Base-by-base conservation (phyloP, 2,113 vertebrate genomes). In the Alectura lathami region DNA sequence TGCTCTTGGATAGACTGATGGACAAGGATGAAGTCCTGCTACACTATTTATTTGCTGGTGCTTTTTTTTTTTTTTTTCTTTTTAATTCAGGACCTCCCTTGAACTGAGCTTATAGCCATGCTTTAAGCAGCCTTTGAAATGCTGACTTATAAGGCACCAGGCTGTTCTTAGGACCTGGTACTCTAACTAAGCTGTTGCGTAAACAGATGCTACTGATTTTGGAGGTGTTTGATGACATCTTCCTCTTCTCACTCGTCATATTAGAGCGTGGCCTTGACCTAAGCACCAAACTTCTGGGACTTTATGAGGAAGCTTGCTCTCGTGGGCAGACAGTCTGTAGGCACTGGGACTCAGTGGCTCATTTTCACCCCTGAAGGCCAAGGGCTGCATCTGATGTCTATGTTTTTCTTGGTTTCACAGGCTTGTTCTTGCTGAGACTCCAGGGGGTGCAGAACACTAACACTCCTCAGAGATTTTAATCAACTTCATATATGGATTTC, bases 121-220 rank as follows among this genome's bases (percentile, higher is more conserved):
- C 68, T 92, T 94, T 60, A 42, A 87, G 36, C 75, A 81, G n/a
- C 32, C 69, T 92, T 88, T 96, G 79, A 88, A 94, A 81, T 67
- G 12, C 29, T 69, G 51, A 38, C 78, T 76, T 90, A 13, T 68
- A 62, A 34, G 43, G 51, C 59, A 80, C 23, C 70, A 82, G 22
- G 17, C 17, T 93, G 74, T 72, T 88, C 60, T 88, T 81, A 94
- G 75, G 92, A 91, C 88, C 0, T 0, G 74, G 42, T 83, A 83
- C n/a, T 91, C 88, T 80, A 93, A 67, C 40, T 75, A 75, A 89
- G 59, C 77, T 82, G n/a, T 13, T 86, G 62, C 64, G 43, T 73
- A 91, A 96, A 95, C 42, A 94, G 53, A 69, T 83, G 70, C 48
- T 91, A 38, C 74, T 91, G n/a, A 53, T 88, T 91, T 92, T 89